These are phyloP conservation scores for Daktulosphaira vitifoliae DNA, from an alignment of 1,140 invertebrate genomes.

Conservation along the genomic window DNA sequence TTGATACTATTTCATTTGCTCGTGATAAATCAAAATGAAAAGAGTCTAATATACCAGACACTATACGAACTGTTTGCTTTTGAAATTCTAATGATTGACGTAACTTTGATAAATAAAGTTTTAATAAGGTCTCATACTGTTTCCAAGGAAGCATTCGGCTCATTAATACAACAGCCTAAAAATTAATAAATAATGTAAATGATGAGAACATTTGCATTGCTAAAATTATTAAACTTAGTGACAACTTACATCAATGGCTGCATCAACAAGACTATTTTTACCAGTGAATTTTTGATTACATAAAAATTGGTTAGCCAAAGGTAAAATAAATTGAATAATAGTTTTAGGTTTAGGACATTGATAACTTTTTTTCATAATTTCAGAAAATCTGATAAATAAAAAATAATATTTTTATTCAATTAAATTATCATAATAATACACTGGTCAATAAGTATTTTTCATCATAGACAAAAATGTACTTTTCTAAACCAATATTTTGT, in stretches of 20 bases:
- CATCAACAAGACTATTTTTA: conserved; percentile 74
- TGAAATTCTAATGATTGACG: conserved; percentile 61
- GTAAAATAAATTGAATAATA: conserved; percentile 50
- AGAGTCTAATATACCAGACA: conserved; percentile 74
- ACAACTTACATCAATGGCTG: conserved; percentile 49
- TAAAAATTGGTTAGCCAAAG: conserved; percentile 70
- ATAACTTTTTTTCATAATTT: conserved; percentile 29
- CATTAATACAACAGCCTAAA: conserved; percentile 59
- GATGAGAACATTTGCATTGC: not conserved
- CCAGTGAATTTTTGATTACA: conserved; percentile 64
- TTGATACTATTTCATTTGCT: conserved; percentile 41
- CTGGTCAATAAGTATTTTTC: not conserved
- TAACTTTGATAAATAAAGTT: conserved; percentile 68
- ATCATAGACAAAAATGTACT: conserved; percentile 62
- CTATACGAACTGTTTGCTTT: conserved; percentile 69
- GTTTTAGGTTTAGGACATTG: conserved; percentile 24
- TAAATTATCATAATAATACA: not conserved
- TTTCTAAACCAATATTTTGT: no score
- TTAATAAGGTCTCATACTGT: conserved; percentile 70
- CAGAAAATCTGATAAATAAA: not conserved
- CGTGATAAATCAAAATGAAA: conserved; percentile 87
- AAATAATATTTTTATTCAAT: not conserved
- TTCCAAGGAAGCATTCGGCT: conserved; percentile 75
- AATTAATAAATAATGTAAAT: no score
- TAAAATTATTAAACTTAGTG: not conserved